A percentile compares a stretch with the other conserved stretches of the same genome.
Evolutionary conservation across 2,888 invertebrate species (phyloP).

Genomic region (Rhodophaea formosa): DNA sequence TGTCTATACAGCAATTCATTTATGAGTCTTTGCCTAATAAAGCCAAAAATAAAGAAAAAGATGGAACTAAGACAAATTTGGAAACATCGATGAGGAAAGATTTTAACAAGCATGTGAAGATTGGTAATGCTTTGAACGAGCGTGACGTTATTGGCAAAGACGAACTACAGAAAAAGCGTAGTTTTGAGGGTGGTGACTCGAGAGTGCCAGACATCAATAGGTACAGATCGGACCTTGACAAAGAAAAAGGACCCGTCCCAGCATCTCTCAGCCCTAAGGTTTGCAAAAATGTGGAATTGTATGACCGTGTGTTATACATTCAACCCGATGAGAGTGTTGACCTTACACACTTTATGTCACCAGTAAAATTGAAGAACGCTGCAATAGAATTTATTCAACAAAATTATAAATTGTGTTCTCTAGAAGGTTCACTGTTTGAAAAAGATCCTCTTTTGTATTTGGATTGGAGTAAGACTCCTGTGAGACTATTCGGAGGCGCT

Average conservation of each 20-base stretch:
- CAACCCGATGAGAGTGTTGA: conserved; percentile 65
- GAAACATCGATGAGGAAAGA: conserved; percentile 28
- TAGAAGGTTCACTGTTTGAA: conserved; percentile 50
- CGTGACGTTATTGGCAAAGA: conserved; percentile 49
- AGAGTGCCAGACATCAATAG: conserved; percentile 62
- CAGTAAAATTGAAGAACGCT: conserved; percentile 53
- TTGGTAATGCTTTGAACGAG: conserved; percentile 70
- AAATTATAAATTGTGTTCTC: conserved; percentile 66
- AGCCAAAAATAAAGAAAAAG: conserved; percentile 28
- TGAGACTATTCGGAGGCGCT: conserved; percentile 85
- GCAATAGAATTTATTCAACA: conserved; percentile 62
- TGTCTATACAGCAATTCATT: conserved; percentile 62
- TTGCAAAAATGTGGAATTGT: conserved; percentile 61
- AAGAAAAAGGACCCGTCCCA: conserved; percentile 39
- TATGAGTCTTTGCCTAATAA: conserved; percentile 53
- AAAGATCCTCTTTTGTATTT: conserved; percentile 66
- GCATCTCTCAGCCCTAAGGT: conserved; percentile 50
- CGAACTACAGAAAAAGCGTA: conserved; percentile 52
- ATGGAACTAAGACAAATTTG: conserved; percentile 25
- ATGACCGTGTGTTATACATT: conserved; percentile 55
- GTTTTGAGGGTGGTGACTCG: conserved; percentile 62
- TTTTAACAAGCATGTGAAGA: conserved; percentile 62
- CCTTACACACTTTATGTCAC: conserved; percentile 57
- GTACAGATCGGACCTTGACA: conserved; percentile 57
- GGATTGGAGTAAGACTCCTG: conserved; percentile 85